A percentile compares a stretch with the other conserved stretches of the same genome.
Conservation (phyloP, 1,140 invertebrate species). For the Lordiphosa mommai region DNA sequence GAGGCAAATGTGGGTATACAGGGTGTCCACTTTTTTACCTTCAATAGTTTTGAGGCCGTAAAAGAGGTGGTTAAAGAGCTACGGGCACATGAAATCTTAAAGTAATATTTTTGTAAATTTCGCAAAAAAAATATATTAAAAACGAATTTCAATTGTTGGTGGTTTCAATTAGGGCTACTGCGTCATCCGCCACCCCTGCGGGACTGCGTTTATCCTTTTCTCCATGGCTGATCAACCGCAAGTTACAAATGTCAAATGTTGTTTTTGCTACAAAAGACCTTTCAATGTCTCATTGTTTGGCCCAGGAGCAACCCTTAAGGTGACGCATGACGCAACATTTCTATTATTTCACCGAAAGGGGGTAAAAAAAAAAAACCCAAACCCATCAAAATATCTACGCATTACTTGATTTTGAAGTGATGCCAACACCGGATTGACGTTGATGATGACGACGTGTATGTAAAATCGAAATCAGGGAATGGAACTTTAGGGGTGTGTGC, state of each 20-base stretch:
- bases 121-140: no score
- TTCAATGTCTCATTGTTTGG: conserved; percentile 29
- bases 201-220: conserved; percentile 53
- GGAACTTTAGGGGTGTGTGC: no score
- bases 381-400: conserved; percentile 45
- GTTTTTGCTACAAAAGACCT: conserved; percentile 61
- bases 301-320: conserved; percentile 36
- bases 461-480: no score
- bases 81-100: conserved; percentile 4
- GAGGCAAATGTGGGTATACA: conserved; percentile 31
- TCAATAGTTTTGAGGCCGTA: conserved; percentile 34
- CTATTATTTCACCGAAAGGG: conserved; percentile 40
- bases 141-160: no score
- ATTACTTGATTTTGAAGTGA: conserved; percentile 45
- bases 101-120: neutral
- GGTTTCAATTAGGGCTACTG: no score
- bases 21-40: conserved; percentile 54
- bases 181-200: conserved; percentile 8
- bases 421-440: conserved; percentile 61
- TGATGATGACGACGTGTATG: conserved; percentile 52
- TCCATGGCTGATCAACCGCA: conserved; percentile 70
- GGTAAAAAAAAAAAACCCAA: conserved; percentile 11
- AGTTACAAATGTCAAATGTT: conserved; percentile 75
- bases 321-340: conserved; percentile 66
- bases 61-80: conserved; percentile 14